Conservation (phyloP, 2,888 invertebrate species). For the Mimachlamys varia region DNA sequence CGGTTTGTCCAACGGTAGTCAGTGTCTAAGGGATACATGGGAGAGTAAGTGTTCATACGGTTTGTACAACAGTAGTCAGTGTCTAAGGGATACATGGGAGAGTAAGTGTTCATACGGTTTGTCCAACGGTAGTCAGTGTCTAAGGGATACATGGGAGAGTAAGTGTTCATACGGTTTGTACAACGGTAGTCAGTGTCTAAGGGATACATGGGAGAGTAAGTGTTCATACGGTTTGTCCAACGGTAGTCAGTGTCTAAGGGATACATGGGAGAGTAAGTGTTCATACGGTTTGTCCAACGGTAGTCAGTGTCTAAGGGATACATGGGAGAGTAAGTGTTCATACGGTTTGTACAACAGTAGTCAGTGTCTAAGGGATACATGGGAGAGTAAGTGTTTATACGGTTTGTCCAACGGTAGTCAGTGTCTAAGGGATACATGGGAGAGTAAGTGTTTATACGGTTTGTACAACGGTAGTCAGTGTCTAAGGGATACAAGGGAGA, state of each 20-base stretch:
- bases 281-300: too few species aligned
- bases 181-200: slow-evolving; percentile 98
- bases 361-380: not conserved
- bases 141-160: too few species aligned
- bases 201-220: slow-evolving; percentile 87
- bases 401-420: too few species aligned
- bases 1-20: not conserved
- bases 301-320: slow-evolving; percentile 96
- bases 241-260: not conserved
- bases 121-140: not conserved
- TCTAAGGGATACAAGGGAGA: too few species aligned
- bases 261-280: not conserved
- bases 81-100: slow-evolving; percentile 91
- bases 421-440: slow-evolving; percentile 93
- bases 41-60: not conserved
- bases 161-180: too few species aligned
- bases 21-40: not conserved
- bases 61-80: too few species aligned
- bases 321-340: slow-evolving; percentile 84
- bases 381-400: not conserved
- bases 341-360: too few species aligned
- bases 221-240: too few species aligned
- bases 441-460: slow-evolving; percentile 83
- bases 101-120: slow-evolving; percentile 83
- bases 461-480: not conserved